phyloP scores from a whole-genome alignment of 2,113 vertebrate genomes.

The Neogobius melanostomus region DNA sequence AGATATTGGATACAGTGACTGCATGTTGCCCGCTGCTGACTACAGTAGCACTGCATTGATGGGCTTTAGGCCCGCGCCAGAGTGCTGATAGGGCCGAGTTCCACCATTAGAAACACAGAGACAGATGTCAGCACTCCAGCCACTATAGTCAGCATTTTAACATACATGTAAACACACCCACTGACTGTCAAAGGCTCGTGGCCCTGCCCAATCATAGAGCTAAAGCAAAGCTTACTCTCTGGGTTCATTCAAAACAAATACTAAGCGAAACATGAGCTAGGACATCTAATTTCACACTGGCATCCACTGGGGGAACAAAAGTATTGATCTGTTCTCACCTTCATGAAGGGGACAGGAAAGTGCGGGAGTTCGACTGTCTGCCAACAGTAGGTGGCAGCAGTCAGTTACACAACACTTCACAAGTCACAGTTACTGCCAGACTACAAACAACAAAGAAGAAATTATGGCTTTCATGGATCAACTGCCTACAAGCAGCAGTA shows the following conservation, averaged over 20 bases:
- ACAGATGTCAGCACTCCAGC: constrained; percentile 67
- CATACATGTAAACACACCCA: constrained; percentile 14
- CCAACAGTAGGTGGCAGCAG: constrained; percentile 75
- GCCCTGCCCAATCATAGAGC: constrained; percentile 12
- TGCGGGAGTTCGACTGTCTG: constrained; percentile 31
- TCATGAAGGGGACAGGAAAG: constrained; percentile 35
- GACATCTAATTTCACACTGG: constrained; percentile 36
- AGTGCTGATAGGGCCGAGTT: constrained; percentile 64
- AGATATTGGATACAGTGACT: constrained; percentile 61
- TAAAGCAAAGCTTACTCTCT: constrained; percentile 4
- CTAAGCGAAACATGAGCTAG: constrained; percentile 47
- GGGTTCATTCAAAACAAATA: constrained; percentile 35
- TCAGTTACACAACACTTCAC: constrained; percentile 58
- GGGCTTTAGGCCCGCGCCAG: constrained; percentile 43
- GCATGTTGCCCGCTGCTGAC: constrained; percentile 39
- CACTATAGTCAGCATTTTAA: constrained; percentile 66
- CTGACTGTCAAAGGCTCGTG: constrained; percentile 12
- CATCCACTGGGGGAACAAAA: constrained; percentile 46
- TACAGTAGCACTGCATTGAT: constrained; percentile 34
- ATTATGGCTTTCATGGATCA: not conserved
- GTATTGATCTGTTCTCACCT: constrained; percentile 61
- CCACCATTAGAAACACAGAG: constrained; percentile 59
- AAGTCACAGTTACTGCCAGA: constrained; percentile 12
- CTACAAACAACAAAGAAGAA: not conserved
- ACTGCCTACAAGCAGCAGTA: not conserved